Evolutionary conservation across 2,797 vertebrate genomes (phyloP).

Genomic region (Enteromius paludinosus): DNA sequence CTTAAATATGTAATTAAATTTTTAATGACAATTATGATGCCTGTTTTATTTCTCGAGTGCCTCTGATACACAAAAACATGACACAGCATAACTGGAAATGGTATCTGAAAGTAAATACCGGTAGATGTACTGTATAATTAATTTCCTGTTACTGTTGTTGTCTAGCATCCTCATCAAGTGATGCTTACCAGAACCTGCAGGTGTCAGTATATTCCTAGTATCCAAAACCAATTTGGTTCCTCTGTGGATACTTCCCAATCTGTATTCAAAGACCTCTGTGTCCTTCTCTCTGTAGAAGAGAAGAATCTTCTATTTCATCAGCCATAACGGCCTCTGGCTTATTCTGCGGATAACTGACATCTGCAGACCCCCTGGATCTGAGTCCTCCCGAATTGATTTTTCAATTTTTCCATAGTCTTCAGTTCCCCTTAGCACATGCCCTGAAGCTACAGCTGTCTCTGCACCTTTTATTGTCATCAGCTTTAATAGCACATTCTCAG

Average conservation of each 20-base stretch:
- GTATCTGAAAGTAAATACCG: neutral
- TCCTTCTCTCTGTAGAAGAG: conserved; percentile 1
- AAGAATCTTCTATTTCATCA: neutral
- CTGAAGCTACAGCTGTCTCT: conserved; percentile 19
- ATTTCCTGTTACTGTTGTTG: too few relatives aligned
- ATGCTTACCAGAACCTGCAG: conserved; percentile 37
- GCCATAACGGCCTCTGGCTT: neutral
- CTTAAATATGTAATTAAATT: conserved; percentile 19
- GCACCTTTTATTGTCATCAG: conserved; percentile 12
- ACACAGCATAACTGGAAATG: neutral
- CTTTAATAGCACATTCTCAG: conserved; percentile 2
- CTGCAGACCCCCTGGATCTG: conserved; percentile 8
- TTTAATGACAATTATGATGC: conserved; percentile 2
- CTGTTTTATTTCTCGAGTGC: neutral
- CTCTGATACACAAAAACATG: neutral
- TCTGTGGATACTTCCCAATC: neutral
- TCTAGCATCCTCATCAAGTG: neutral
- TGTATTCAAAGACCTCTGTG: conserved; percentile 1
- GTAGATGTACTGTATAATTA: too few relatives aligned
- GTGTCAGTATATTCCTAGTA: conserved; percentile 48
- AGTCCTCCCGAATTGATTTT: conserved; percentile 32
- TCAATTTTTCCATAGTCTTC: neutral
- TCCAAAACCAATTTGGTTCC: neutral
- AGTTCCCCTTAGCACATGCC: neutral
- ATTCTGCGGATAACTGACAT: conserved; percentile 21